Conservation (phyloP, 2,797 vertebrate genomes). For the Poliocrania exsul region DNA sequence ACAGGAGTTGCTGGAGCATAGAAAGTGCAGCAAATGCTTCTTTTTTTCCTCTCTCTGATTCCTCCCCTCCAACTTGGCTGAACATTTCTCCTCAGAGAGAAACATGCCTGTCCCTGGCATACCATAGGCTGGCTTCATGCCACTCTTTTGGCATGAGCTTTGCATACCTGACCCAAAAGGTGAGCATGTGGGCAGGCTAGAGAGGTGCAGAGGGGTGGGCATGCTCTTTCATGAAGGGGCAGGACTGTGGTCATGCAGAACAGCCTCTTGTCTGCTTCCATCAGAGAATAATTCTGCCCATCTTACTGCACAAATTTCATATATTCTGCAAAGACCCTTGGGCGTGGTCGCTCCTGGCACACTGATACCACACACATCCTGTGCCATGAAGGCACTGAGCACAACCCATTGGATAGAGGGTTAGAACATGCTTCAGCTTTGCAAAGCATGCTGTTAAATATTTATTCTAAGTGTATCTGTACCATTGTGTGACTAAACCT, state of each 20-base stretch:
- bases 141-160: not conserved
- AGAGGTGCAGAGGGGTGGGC: not conserved
- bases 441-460: slow-evolving; percentile 43
- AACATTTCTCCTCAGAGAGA: not conserved
- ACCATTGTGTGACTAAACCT: slow-evolving; percentile 44
- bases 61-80: not conserved
- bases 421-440: slow-evolving; percentile 26
- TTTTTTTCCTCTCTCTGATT: not conserved
- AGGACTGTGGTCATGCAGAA: not conserved
- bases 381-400: not conserved
- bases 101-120: not conserved
- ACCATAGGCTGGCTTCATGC: not conserved
- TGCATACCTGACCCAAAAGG: not conserved
- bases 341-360: rapidly evolving
- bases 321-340: not conserved
- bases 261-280: not conserved
- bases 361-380: not conserved
- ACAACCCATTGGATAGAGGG: not conserved
- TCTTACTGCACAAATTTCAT: not conserved
- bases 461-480: slow-evolving; percentile 47
- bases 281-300: not conserved
- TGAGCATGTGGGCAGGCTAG: not conserved
- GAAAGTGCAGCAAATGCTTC: slow-evolving; percentile 42
- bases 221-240: not conserved
- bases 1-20: slow-evolving; percentile 12